phyloP scores from a whole-genome alignment of 2,113 vertebrate species.

The Onychorhynchus coronatus region DNA sequence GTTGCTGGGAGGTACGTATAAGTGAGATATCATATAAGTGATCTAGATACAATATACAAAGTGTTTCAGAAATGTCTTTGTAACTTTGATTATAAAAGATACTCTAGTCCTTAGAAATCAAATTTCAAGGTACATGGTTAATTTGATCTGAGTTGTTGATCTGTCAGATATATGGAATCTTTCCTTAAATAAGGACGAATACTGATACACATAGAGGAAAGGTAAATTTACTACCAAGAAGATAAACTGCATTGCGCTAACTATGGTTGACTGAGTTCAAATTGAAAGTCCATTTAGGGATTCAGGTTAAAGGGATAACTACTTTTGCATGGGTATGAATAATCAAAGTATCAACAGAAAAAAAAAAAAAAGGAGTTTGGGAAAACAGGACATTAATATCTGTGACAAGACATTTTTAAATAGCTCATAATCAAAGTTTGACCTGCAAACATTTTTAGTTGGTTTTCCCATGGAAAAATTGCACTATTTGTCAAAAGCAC shows the following conservation, averaged over 20 bases:
- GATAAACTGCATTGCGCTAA: not conserved
- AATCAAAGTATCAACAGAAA: not conserved
- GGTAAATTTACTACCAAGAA: not conserved
- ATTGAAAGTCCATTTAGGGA: not conserved
- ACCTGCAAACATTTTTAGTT: not conserved
- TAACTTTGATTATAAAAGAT: not conserved
- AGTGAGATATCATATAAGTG: not conserved
- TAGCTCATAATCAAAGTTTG: not conserved
- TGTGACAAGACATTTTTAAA: not conserved
- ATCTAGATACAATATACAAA: not conserved
- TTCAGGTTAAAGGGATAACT: not conserved
- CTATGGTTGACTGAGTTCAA: not conserved
- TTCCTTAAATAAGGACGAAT: not conserved
- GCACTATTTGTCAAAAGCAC: not conserved
- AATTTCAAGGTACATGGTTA: not conserved
- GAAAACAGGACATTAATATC: not conserved
- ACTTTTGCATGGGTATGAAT: not conserved
- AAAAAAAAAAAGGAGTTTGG: not conserved
- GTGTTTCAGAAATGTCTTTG: not conserved
- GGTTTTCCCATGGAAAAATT: not conserved
- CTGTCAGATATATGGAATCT: not conserved
- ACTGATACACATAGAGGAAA: not conserved
- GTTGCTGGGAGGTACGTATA: not conserved
- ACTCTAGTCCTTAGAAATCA: not conserved
- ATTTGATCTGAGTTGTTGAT: not conserved